Evolutionary conservation across 2,888 invertebrate genomes (phyloP).

Genomic region (Himalopsyche tibetana): DNA sequence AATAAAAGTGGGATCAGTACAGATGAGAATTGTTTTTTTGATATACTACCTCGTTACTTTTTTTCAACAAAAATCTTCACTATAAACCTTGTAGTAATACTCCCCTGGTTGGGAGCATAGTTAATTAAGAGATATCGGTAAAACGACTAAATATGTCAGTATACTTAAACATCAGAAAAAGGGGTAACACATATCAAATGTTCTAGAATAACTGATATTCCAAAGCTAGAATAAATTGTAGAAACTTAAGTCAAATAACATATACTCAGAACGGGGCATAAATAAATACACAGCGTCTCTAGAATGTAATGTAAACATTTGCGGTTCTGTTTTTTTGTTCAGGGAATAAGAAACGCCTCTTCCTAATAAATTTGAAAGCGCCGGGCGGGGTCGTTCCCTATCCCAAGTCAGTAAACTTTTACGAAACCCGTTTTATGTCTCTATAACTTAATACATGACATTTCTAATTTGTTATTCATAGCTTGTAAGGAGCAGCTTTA

Average conservation of each 20-base stretch:
- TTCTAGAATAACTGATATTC: background rate
- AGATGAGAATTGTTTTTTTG: no score
- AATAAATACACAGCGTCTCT: slow-evolving; percentile 8
- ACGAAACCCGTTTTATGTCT: slow-evolving; percentile 17
- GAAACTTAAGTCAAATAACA: slow-evolving; percentile 11
- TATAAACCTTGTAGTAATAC: no score
- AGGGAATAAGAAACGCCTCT: slow-evolving; percentile 30
- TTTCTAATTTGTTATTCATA: slow-evolving; percentile 17
- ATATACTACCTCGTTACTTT: no score
- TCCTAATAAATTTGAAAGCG: slow-evolving; percentile 8
- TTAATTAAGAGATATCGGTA: no score
- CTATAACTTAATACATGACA: background rate
- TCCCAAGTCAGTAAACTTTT: background rate
- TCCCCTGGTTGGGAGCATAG: no score
- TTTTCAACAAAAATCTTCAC: no score
- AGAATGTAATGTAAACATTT: slow-evolving; percentile 24
- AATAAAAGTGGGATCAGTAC: no score
- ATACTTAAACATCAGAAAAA: no score
- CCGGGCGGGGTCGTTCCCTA: background rate
- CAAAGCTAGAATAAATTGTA: background rate
- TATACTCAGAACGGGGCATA: background rate
- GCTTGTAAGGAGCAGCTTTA: background rate
- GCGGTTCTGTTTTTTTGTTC: slow-evolving; percentile 26
- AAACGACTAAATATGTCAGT: no score
- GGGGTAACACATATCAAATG: no score